Evolutionary conservation across 2,888 invertebrate genomes (phyloP).

Genomic region (Drosophila eohydei): DNA sequence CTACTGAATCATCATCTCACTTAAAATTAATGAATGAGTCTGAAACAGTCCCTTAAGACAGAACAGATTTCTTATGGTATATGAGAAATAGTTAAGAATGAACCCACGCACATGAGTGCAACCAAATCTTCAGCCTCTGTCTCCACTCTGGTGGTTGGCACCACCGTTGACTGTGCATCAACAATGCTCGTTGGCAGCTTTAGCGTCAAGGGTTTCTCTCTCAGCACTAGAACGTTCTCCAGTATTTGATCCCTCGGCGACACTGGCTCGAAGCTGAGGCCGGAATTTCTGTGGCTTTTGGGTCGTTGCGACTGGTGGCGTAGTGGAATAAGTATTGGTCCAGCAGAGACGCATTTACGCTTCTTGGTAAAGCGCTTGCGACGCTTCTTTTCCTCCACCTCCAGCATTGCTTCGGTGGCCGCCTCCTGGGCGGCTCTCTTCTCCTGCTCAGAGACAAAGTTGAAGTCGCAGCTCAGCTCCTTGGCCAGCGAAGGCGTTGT

Average conservation of each 20-base stretch:
- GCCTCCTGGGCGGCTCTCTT: slow-evolving; percentile 71
- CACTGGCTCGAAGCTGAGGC: slow-evolving; percentile 63
- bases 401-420: slow-evolving; percentile 71
- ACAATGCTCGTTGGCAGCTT: slow-evolving; percentile 29
- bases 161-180: slow-evolving; percentile 12
- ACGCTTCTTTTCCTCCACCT: slow-evolving; percentile 81
- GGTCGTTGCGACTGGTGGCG: slow-evolving; percentile 63
- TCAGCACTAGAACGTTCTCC: slow-evolving; percentile 64
- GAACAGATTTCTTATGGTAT: not conserved
- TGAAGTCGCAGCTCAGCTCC: slow-evolving; percentile 73
- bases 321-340: slow-evolving; percentile 81
- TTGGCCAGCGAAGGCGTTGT: slow-evolving; percentile 45
- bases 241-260: slow-evolving; percentile 63
- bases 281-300: slow-evolving; percentile 37
- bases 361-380: slow-evolving; percentile 80
- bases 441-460: slow-evolving; percentile 77
- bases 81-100: not conserved
- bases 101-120: slow-evolving; percentile 74
- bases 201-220: slow-evolving; percentile 68
- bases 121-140: slow-evolving; percentile 58
- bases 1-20: no score
- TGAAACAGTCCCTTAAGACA: no score
- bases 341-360: slow-evolving; percentile 84
- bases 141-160: slow-evolving; percentile 10
- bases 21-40: no score